These are phyloP conservation scores for Panulirus ornatus DNA, from an alignment of 1,140 invertebrate species.

Conservation along the genomic window DNA sequence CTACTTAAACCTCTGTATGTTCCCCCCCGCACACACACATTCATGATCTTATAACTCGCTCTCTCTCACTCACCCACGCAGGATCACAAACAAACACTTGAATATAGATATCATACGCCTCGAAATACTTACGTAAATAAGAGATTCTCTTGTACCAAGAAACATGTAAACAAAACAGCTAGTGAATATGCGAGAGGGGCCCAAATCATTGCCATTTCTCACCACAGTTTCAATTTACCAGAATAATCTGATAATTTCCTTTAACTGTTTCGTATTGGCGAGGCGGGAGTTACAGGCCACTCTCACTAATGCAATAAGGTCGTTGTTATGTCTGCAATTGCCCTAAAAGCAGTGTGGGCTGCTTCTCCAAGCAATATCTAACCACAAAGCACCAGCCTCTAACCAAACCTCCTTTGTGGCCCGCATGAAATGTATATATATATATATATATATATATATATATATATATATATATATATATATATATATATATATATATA, in stretches of 20 bases:
- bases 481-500: constrained; percentile 34
- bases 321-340: not conserved
- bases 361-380: not conserved
- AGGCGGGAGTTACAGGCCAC: not conserved
- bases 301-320: not conserved
- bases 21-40: no score
- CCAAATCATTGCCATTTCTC: no score
- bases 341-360: not conserved
- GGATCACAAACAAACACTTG: no score
- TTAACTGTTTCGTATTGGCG: not conserved
- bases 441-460: constrained; percentile 32
- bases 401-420: not conserved
- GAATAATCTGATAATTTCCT: not conserved
- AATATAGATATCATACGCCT: no score
- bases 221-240: not conserved
- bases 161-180: no score
- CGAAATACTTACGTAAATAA: no score
- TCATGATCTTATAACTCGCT: no score
- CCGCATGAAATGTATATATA: not conserved
- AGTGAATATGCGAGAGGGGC: no score
- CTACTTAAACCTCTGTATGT: no score
- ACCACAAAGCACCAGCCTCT: not conserved
- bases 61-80: no score
- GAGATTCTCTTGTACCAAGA: no score
- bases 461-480: constrained; percentile 41